A percentile compares a stretch with the other conserved stretches of the same genome.
Evolutionary conservation across 1,140 invertebrate species (phyloP).

Genomic region (Nasonia longicornis): DNA sequence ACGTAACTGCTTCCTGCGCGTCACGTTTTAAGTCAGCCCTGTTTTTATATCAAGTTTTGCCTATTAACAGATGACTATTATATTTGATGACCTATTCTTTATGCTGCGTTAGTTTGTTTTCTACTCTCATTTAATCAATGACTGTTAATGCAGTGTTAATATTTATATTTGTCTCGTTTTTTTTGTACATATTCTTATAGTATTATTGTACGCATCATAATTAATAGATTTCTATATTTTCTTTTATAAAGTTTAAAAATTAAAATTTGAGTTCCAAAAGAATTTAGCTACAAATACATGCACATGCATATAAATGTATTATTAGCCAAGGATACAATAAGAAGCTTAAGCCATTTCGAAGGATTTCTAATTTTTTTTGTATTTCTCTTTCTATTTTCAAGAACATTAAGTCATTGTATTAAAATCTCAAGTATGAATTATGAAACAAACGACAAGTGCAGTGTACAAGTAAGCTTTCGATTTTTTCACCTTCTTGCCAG

Average conservation of each 20-base stretch:
- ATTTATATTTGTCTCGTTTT: too few species aligned
- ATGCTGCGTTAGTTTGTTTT: neutral
- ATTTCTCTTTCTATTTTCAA: neutral
- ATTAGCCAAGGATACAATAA: neutral
- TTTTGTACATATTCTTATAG: too few species aligned
- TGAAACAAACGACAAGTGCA: neutral
- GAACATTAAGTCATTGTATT: neutral
- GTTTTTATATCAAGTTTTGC: neutral
- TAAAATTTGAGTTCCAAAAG: too few species aligned
- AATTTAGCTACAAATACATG: too few species aligned
- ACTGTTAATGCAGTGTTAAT: too few species aligned
- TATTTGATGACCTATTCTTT: neutral
- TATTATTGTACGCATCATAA: too few species aligned
- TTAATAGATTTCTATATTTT: too few species aligned
- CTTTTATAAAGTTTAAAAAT: too few species aligned
- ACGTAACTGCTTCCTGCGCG: conserved; percentile 2
- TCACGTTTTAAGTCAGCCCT: neutral
- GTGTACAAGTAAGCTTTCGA: neutral
- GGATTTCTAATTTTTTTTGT: neutral
- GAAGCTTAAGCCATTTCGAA: neutral
- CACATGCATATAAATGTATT: too few species aligned
- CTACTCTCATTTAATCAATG: too few species aligned
- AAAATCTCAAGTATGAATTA: neutral
- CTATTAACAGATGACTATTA: neutral
- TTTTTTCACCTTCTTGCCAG: neutral